Percentiles rank a stretch among this genome's conserved stretches.
phyloP scores from a whole-genome alignment of 2,888 invertebrate genomes.

The Ceratothoa steindachneri region DNA sequence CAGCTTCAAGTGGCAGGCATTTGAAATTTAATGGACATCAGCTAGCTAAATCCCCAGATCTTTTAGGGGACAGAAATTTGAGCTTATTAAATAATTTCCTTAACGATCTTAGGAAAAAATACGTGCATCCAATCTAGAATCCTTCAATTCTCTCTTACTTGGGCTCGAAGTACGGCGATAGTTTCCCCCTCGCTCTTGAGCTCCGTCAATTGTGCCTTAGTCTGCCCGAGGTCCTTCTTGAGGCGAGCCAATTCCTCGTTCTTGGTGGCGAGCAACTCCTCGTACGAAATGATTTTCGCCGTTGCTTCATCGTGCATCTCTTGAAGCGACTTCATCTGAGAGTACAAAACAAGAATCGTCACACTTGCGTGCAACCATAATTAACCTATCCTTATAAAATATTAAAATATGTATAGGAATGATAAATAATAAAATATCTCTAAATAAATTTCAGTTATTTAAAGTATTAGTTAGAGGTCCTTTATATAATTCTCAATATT shows the following conservation, averaged over 20 bases:
- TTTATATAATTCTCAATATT: too few relatives aligned
- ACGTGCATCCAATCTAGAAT: not conserved
- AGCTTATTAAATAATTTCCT: not conserved
- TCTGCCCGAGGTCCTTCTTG: conserved; percentile 42
- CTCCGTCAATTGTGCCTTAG: conserved; percentile 38
- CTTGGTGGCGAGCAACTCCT: conserved; percentile 42
- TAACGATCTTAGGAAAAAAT: not conserved
- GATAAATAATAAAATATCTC: not conserved
- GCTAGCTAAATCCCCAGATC: not conserved
- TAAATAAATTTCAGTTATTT: not conserved
- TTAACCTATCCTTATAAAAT: not conserved
- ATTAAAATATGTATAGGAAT: not conserved
- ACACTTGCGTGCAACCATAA: not conserved
- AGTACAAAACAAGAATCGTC: not conserved
- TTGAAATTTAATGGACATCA: too few relatives aligned
- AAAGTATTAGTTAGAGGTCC: too few relatives aligned
- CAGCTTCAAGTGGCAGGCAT: too few relatives aligned
- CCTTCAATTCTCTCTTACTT: too few relatives aligned
- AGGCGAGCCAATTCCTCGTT: conserved; percentile 40
- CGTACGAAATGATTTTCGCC: conserved; percentile 45
- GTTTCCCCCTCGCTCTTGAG: conserved; percentile 41
- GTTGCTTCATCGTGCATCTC: conserved; percentile 46
- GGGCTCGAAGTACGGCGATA: conserved; percentile 43
- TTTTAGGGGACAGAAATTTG: not conserved
- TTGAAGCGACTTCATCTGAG: conserved; percentile 42